Base-by-base conservation (phyloP, 2,113 vertebrate genomes). In the Elachura formosa region DNA sequence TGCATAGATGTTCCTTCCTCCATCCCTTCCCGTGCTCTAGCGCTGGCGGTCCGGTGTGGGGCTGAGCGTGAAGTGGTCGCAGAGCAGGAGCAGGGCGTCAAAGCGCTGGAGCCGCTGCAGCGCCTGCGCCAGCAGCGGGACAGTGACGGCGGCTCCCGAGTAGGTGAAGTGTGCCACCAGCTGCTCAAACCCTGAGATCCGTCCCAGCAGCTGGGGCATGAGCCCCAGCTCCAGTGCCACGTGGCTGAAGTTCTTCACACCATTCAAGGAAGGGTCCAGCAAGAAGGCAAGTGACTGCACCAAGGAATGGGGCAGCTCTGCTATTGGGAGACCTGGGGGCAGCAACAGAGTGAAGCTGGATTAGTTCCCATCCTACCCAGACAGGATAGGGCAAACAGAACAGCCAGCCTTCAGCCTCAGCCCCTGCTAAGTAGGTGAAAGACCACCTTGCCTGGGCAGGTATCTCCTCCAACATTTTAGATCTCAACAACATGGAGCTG, bases 181-280 rank as follows among this genome's bases (percentile, higher is more conserved):
- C 46, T 95, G 93, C 87, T 93, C 77, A 19, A 98, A 97, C 3
- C 97, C 96, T 2, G 78, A 79, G 6, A 97, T 85, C 48, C n/a
- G 85, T 14, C 93, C 87, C 81, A 96, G 67, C 84, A 96, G 3
- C 56, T 95, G 89, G 1, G 94, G 56, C 0, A 43, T 4, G 1
- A 96, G 63, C 6, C 95, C 97, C 67, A 97, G 92, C 74, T 96
- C 96, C 91, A 96, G 78, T 0, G 94, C 96, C 90, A 97, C 85
- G 6, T 97, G 96, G 67, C 92, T 93, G 93, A 96, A 97, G 91
- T 96, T 97, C 92, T 96, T 96, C 59, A 68, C 71, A 0, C 96
- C 91, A 0, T 90, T 93, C 74, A 94, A 66, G 40, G 89, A 84
- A 31, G 90, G 85, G 88, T 97, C 95, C 96, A 97, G 33, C 72